These are phyloP conservation scores for Ophthalmolycus amberensis DNA, from an alignment of 2,113 vertebrate species.

Conservation along the genomic window DNA sequence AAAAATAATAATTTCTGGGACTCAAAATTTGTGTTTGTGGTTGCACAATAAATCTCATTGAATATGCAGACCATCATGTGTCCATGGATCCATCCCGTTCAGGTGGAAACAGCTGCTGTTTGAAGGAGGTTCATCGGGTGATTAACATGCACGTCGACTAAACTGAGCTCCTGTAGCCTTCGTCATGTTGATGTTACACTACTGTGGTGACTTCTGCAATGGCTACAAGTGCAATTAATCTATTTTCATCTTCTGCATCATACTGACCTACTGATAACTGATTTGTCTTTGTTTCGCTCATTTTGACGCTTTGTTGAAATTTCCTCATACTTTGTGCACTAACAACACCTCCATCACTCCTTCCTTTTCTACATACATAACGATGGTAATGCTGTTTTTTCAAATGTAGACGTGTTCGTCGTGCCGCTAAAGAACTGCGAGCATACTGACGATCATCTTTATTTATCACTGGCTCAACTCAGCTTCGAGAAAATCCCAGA, in stretches of 20 bases:
- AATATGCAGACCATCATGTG: background rate
- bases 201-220: slow-evolving; percentile 40
- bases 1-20: background rate
- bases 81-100: slow-evolving; percentile 62
- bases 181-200: slow-evolving; percentile 4
- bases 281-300: slow-evolving; percentile 27
- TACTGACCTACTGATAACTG: slow-evolving; percentile 31
- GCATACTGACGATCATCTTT: background rate
- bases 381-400: background rate
- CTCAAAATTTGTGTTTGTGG: background rate
- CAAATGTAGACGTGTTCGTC: background rate
- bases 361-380: background rate
- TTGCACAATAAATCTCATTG: background rate
- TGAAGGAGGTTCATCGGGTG: slow-evolving; percentile 20
- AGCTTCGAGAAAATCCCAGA: background rate
- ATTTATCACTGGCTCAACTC: background rate
- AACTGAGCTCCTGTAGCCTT: slow-evolving; percentile 33
- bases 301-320: slow-evolving; percentile 4
- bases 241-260: slow-evolving; percentile 19
- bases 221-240: slow-evolving; percentile 50
- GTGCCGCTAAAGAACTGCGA: background rate
- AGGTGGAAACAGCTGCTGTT: slow-evolving; percentile 27
- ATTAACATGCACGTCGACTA: slow-evolving; percentile 68
- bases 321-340: slow-evolving; percentile 46
- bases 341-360: slow-evolving; percentile 5